Evolutionary conservation across 2,888 invertebrate species (phyloP), one percentile per base, ranked within the genome.

Genomic region (Cheilosia soror): DNA sequence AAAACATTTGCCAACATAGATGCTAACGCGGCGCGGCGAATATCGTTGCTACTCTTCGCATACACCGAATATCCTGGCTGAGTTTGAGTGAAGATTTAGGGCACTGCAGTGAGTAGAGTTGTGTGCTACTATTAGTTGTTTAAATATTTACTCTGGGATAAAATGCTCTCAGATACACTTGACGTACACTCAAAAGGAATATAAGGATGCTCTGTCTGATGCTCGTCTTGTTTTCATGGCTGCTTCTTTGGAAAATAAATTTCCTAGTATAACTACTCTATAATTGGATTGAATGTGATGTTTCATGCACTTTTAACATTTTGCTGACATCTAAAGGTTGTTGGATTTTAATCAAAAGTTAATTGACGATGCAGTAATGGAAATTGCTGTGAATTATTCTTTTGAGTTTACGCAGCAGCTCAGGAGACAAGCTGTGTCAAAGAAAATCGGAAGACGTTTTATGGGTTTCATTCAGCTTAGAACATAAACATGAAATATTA

Each of bases 51-150:
- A 13, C 15, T 63, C 33, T 5, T 47, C n/a, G 58, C 11, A 51
- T 27, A 51, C 51, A 27, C 25, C 5, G 51, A 25, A 27, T 62
- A 37, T 66, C 4, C 58, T n/a, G 25, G 29, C n/a, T 47, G 29
- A 20, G 71, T 44, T 65, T 76, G 66, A 60, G 9, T 25, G 47
- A 60, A 47, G 71, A 77, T 82, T 76, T 60, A 20, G 33, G 58
- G 49, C 44, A 44, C 69, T 69, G 57, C 47, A 57, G 60, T 60
- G 27, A 53, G 53, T n/a, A 55, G 71, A 77, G 37, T 55, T 51
- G 51, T 68, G 63, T 57, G 62, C 79, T 76, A 80, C 84, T 85
- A 85, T 85, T 85, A 85, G 84, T 80, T 85, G 84, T 76, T 80
- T 85, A 85, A 85, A 85, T 85, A 85, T 85, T 85, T 80, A 85